Conservation (phyloP, 2,113 vertebrate genomes). For the Pontoporia blainvillei region DNA sequence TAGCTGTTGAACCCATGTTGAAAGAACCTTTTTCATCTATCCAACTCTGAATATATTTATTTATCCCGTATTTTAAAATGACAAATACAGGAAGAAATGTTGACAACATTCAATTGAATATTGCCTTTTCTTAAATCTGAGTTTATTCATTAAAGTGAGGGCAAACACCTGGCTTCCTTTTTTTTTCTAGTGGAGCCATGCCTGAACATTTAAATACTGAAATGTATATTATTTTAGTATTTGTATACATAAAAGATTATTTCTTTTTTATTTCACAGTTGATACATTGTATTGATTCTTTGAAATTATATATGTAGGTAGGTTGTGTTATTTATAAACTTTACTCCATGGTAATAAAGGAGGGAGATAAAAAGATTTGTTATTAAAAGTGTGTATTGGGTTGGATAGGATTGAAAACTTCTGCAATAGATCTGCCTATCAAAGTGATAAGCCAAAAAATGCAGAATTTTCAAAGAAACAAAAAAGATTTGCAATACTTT, state of each 20-base stretch:
- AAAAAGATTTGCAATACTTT: not conserved
- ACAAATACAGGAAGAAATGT: not conserved
- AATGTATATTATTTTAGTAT: slow-evolving; percentile 1
- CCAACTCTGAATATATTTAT: slow-evolving; percentile 4
- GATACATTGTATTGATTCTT: not conserved
- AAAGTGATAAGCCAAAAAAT: not conserved
- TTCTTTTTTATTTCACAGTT: not conserved
- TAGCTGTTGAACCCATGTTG: not conserved
- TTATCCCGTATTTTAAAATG: slow-evolving; percentile 10
- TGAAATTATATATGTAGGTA: not conserved
- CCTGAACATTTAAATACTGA: not conserved
- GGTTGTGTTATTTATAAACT: not conserved
- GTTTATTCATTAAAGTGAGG: not conserved
- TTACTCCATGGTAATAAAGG: not conserved
- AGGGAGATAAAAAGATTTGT: not conserved
- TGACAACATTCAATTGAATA: not conserved
- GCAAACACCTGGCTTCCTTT: not conserved
- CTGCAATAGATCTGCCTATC: not conserved
- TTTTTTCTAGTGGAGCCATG: not conserved
- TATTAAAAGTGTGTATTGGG: not conserved
- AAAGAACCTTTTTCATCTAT: not conserved
- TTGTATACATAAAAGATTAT: not conserved
- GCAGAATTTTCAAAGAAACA: not conserved
- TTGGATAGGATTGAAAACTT: not conserved
- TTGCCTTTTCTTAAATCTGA: not conserved